These are phyloP conservation scores for Geopemphigus sp. DNA, from an alignment of 1,140 invertebrate genomes.

Conservation along the genomic window DNA sequence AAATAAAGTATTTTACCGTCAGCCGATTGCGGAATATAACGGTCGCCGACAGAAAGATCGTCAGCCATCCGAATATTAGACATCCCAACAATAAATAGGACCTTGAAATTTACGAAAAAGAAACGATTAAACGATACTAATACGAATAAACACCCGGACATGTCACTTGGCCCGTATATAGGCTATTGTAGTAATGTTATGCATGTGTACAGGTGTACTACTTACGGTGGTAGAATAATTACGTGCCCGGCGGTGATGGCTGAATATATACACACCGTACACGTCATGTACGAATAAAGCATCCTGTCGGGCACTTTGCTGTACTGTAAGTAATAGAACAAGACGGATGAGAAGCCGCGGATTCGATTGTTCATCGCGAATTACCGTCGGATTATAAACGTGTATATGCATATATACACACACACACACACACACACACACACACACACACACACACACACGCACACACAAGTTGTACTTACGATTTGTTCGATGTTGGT, in stretches of 20 bases:
- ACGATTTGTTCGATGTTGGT: conserved; percentile 77
- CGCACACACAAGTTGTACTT: no score
- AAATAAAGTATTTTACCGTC: background rate
- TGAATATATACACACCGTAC: conserved; percentile 71
- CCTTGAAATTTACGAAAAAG: conserved; percentile 11
- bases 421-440: no score
- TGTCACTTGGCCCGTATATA: no score
- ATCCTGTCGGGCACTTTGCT: conserved; percentile 75
- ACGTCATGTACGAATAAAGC: conserved; percentile 79
- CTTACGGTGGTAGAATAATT: conserved; percentile 69
- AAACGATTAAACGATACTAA: background rate
- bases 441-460: no score
- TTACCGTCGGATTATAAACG: no score
- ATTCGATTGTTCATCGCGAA: background rate
- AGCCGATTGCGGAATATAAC: conserved; percentile 23
- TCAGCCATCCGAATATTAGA: conserved; percentile 43
- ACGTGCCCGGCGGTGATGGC: conserved; percentile 65
- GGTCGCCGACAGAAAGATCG: conserved; percentile 6
- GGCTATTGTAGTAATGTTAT: no score
- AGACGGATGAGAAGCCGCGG: no score
- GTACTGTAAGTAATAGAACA: conserved; percentile 66
- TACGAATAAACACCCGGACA: background rate
- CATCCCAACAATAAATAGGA: conserved; percentile 44
- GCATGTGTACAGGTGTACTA: conserved; percentile 54
- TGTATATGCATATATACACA: no score